phyloP scores from a whole-genome alignment of 2,113 vertebrate species.

The Strigops habroptila region DNA sequence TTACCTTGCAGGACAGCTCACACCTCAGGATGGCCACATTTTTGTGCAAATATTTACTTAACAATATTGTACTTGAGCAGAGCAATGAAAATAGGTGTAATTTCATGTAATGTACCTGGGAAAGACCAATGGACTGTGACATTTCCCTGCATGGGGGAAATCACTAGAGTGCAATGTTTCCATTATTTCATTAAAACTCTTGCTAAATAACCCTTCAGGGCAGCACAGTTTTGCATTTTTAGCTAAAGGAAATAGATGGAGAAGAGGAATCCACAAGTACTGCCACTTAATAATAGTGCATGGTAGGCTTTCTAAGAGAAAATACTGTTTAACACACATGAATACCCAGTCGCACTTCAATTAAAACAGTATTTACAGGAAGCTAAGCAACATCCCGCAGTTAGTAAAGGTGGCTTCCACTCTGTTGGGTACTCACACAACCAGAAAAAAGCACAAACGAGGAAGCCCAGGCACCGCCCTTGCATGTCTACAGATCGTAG shows the following conservation, averaged over 20 bases:
- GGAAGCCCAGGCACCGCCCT: neutral
- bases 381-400: neutral
- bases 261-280: neutral
- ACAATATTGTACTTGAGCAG: conserved; percentile 70
- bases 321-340: conserved; percentile 3
- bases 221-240: conserved; percentile 12
- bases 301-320: neutral
- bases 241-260: conserved; percentile 28
- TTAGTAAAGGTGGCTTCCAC: neutral
- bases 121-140: conserved; percentile 59
- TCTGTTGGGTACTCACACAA: neutral
- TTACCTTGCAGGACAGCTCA: conserved; percentile 69
- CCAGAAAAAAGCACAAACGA: neutral
- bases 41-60: conserved; percentile 80
- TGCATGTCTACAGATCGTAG: neutral
- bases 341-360: conserved; percentile 2
- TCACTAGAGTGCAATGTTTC: conserved; percentile 5
- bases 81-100: conserved; percentile 70
- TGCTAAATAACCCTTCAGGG: conserved; percentile 36
- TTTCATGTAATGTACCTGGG: conserved; percentile 53
- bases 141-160: conserved; percentile 46
- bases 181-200: conserved; percentile 65
- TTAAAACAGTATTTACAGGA: conserved; percentile 9
- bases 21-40: conserved; percentile 62
- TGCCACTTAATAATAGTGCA: neutral